Conservation (phyloP, 1,140 invertebrate species). For the Lycorma delicatula region DNA sequence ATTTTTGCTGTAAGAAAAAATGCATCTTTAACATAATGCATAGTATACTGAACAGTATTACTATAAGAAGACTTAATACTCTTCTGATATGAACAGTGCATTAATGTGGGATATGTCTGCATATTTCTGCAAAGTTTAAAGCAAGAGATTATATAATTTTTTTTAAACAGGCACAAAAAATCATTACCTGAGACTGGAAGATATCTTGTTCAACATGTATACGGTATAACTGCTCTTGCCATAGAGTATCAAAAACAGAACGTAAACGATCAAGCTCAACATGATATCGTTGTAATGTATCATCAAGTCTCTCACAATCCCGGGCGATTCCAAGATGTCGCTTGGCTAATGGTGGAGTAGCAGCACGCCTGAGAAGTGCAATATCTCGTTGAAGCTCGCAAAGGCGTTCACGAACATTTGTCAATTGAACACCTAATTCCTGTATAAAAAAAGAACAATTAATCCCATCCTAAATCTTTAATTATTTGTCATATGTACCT, state of each 20-base stretch:
- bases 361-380: slow-evolving; percentile 44
- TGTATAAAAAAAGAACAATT: slow-evolving; percentile 27
- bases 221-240: slow-evolving; percentile 60
- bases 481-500: neutral
- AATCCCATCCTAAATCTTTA: too few species aligned
- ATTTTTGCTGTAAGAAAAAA: too few species aligned
- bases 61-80: too few species aligned
- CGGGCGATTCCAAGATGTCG: slow-evolving; percentile 48
- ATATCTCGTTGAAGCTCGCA: slow-evolving; percentile 54
- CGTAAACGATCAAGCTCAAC: slow-evolving; percentile 52
- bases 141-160: too few species aligned
- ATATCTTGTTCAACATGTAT: slow-evolving; percentile 60
- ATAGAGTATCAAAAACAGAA: slow-evolving; percentile 50
- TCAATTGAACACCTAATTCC: slow-evolving; percentile 52
- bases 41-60: too few species aligned
- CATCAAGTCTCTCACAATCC: slow-evolving; percentile 52
- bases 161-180: too few species aligned
- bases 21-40: too few species aligned
- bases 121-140: neutral
- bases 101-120: neutral
- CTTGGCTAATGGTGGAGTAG: slow-evolving; percentile 46
- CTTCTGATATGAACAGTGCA: too few species aligned
- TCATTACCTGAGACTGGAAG: slow-evolving; percentile 52
- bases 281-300: slow-evolving; percentile 53
- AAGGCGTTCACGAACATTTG: slow-evolving; percentile 52